Percentiles rank a stretch among this genome's conserved stretches.
Conservation (phyloP, 1,140 invertebrate species). For the Steinernema khuongi region DNA sequence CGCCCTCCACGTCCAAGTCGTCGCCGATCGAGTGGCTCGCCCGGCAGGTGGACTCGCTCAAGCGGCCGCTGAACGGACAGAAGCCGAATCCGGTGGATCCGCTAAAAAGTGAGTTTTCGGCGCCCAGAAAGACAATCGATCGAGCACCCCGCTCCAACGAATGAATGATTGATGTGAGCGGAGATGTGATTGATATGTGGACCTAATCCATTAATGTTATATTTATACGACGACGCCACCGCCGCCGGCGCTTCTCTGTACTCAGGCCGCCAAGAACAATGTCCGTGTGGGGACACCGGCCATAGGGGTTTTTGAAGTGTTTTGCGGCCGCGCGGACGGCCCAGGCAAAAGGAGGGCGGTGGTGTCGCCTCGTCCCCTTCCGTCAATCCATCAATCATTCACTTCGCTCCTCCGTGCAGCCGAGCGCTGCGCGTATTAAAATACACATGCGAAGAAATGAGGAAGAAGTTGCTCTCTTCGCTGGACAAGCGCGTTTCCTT, state of each 20-base stretch:
- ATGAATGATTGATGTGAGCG: conserved; percentile 16
- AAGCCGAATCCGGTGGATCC: not conserved
- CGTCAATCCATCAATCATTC: conserved; percentile 15
- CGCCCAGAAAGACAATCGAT: not conserved
- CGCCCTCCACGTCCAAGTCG: conserved; percentile 7
- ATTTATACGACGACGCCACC: not conserved
- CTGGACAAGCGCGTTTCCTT: no score
- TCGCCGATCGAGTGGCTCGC: conserved; percentile 7
- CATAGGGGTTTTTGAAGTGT: not conserved
- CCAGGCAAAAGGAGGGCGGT: not conserved
- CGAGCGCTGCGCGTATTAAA: conserved; percentile 8
- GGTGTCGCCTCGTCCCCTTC: conserved; percentile 11
- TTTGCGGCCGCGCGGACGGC: not conserved
- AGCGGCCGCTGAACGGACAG: conserved; percentile 15
- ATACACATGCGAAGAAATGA: not conserved
- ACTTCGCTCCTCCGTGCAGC: not conserved
- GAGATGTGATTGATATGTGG: conserved; percentile 16
- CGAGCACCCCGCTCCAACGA: conserved; percentile 5
- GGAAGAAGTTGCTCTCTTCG: not conserved
- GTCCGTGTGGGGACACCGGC: no score
- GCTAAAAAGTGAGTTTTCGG: conserved; percentile 13
- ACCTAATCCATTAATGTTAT: conserved; percentile 17
- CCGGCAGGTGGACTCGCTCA: conserved; percentile 16
- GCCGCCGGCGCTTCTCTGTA: not conserved
- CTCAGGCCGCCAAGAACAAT: not conserved